Base-by-base conservation (phyloP, 1,140 invertebrate species). In the Drosophila chauvacae region DNA sequence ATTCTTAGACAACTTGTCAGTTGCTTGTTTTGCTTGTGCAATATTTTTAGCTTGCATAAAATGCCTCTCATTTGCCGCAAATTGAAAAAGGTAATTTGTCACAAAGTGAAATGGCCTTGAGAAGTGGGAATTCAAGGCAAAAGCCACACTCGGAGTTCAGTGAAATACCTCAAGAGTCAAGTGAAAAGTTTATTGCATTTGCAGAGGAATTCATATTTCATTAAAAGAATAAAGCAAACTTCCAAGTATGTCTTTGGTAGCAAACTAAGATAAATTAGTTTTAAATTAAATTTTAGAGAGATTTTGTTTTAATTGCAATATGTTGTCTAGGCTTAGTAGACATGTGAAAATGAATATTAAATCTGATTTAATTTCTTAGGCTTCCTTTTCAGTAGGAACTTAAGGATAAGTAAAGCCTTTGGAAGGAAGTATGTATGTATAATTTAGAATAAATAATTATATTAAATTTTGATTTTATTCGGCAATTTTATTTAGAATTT, bases 1-100 rank as follows among this genome's bases (percentile, higher is more conserved):
- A 37, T 68, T 60, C 60, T 68, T 51, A 50, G 56, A 35, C 41
- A 65, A 37, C 30, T 64, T 70, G 73, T 41, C 62, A 62, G 57
- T 10, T 55, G 68, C 44, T 65, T 45, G 61, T 61, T 64, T 41
- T 41, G 20, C 20, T 48, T 42, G 14, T 50, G 23, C 28, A 48
- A 42, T 23, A 72, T 48, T 58, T 71, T 70, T 57, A 39, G 26
- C 3, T 70, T 41, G 45, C 20, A 42, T 65, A 18, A 50, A 65
- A 33, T 48, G 35, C 26, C 16, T 65, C 11, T 41, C 20, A 14
- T 35, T 69, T 33, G 28, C 16, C 28, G 3, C 63, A 53, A 69
- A 68, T 35, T 16, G 23, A 26, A 51, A 26, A 42, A 14, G 33
- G 18, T 28, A 60, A 44, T 65, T 44, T 26, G 35, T 62, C n/a